These are phyloP conservation scores for Platyrinchus mystaceus DNA, from an alignment of 2,797 vertebrate genomes.

Conservation along the genomic window DNA sequence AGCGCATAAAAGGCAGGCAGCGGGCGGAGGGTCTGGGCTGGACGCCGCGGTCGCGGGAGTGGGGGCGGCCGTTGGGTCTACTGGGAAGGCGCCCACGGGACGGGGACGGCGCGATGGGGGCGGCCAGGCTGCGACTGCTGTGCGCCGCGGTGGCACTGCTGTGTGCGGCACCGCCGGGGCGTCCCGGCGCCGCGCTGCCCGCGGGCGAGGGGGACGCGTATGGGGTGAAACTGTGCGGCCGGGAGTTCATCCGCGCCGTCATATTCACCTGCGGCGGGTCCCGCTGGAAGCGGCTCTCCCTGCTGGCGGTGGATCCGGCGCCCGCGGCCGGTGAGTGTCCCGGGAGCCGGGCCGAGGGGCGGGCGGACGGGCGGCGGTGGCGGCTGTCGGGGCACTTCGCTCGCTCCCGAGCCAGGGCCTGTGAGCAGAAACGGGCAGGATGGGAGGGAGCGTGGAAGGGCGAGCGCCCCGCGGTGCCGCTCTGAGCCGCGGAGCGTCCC, in stretches of 20 bases:
- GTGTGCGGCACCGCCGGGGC: background rate
- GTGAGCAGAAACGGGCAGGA: background rate
- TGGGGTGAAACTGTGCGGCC: conserved; percentile 85
- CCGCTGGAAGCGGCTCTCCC: conserved; percentile 79
- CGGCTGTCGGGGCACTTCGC: background rate
- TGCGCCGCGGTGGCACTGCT: background rate
- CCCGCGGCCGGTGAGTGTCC: conserved; percentile 16
- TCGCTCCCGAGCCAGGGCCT: background rate
- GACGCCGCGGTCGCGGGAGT: background rate
- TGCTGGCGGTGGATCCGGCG: background rate
- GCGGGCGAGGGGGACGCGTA: conserved; percentile 49
- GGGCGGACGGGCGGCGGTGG: background rate
- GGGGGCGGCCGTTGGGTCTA: background rate
- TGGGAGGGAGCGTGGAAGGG: background rate
- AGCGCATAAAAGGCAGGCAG: background rate
- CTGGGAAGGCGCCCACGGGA: background rate
- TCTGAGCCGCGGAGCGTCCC: background rate
- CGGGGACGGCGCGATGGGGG: background rate
- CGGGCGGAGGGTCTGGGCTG: background rate
- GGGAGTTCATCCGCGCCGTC: conserved; percentile 89
- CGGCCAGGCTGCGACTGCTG: background rate
- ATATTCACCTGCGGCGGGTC: conserved; percentile 90
- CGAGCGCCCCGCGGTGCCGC: background rate
- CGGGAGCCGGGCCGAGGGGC: no score
- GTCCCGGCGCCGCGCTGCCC: background rate